Evolutionary conservation across 2,113 vertebrate species (phyloP), one percentile per base, ranked within the genome.

Genomic region (Ariopsis seemanni): DNA sequence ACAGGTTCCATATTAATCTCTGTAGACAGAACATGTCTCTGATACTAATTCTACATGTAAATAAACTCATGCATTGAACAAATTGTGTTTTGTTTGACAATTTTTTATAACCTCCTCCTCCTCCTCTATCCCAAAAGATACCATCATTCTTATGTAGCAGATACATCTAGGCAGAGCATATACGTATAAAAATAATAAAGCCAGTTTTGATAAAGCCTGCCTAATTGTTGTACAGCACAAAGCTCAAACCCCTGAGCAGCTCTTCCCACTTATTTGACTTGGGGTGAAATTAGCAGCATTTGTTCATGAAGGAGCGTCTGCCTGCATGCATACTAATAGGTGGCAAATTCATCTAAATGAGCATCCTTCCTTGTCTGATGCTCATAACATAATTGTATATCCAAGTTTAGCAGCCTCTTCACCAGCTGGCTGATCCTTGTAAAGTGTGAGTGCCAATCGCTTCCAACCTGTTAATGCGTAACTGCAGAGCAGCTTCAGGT

Each of bases 371-470:
- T 57, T 82, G 53, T 62, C 30, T 82, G 30, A 82, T 82, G 79
- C 79, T 48, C 11, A 30, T 60, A 57, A 82, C 30, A 11, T 82
- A 60, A 62, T 82, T 82, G 79, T 60, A 62, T 48, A 62, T 82
- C 79, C 79, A 82, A 30, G 57, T 82, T 82, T 82, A 82, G 57
- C 79, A 82, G 57, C 79, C 57, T 53, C 79, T 82, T 62, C 30
- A 48, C 57, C 79, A 82, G 79, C 79, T 82, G 79, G 57, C 58
- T 82, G 57, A 82, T 60, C 57, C 57, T 6, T 82, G 57, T 82
- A 62, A 48, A 48, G 30, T 42, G 79, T 42, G 10, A 62, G 20
- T 62, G 79, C 18, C n/a, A 80, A 58, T 79, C 34, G 8, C 7
- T 14, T 58, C 50, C 55, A 34, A 20, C 27, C 55, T 80, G 55